Evolutionary conservation across 2,113 vertebrate species (phyloP).

Genomic region (Pao palembangensis): DNA sequence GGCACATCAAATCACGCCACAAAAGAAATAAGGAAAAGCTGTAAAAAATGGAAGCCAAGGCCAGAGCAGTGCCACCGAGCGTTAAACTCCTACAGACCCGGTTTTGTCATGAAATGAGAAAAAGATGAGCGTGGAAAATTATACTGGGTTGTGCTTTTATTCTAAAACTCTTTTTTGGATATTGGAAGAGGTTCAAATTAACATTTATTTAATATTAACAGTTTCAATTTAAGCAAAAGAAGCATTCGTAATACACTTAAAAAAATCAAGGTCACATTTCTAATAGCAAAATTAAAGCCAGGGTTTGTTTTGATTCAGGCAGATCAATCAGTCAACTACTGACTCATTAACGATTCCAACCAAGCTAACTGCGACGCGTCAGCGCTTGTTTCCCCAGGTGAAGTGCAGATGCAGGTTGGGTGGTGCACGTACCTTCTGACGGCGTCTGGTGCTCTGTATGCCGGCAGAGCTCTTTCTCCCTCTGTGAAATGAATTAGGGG

Average conservation of each 20-base stretch:
- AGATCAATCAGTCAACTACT: not conserved
- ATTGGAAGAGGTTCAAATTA: slow-evolving; percentile 8
- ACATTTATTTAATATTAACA: slow-evolving; percentile 5
- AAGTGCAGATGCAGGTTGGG: slow-evolving; percentile 35
- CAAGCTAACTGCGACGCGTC: not conserved
- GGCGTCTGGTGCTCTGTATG: slow-evolving; percentile 15
- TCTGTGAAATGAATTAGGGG: slow-evolving; percentile 68
- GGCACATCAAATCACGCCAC: slow-evolving; percentile 54
- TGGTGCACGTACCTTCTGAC: slow-evolving; percentile 8
- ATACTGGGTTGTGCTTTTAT: slow-evolving; percentile 15
- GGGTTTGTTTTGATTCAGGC: slow-evolving; percentile 1
- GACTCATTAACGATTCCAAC: slow-evolving; percentile 7
- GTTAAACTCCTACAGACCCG: slow-evolving; percentile 55
- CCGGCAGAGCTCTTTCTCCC: slow-evolving; percentile 31
- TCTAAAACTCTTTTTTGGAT: slow-evolving; percentile 7
- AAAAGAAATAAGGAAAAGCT: slow-evolving; percentile 42
- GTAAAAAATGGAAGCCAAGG: slow-evolving; percentile 44
- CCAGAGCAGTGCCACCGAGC: slow-evolving; percentile 42
- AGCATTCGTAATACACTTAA: not conserved
- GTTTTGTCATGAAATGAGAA: slow-evolving; percentile 31
- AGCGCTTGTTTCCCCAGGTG: not conserved
- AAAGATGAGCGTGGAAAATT: slow-evolving; percentile 33
- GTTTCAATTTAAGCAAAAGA: not conserved
- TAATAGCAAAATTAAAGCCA: slow-evolving; percentile 1
- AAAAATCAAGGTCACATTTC: not conserved